Evolutionary conservation across 2,888 invertebrate species (phyloP).

Genomic region (Drosophila phalerata): DNA sequence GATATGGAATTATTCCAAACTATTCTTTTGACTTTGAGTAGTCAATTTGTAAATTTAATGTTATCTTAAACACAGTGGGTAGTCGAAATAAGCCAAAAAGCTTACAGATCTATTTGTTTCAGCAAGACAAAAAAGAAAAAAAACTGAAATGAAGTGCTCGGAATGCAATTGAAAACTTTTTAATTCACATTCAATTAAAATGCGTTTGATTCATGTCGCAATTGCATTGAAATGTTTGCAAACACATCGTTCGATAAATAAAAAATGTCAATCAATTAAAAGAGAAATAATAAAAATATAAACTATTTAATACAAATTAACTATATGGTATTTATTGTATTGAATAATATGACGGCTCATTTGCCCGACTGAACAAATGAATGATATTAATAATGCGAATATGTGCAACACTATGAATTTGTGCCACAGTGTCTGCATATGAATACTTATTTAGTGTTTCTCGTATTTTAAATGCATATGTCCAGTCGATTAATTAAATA

Average conservation of each 20-base stretch:
- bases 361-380: slow-evolving; percentile 24
- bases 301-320: slow-evolving; percentile 48
- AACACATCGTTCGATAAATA: slow-evolving; percentile 20
- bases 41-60: no score
- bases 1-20: no score
- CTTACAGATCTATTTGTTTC: background rate
- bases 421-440: slow-evolving; percentile 2
- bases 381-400: slow-evolving; percentile 40
- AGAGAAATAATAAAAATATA: slow-evolving; percentile 13
- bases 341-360: slow-evolving; percentile 41
- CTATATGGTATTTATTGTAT: slow-evolving; percentile 32
- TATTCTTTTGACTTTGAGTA: no score
- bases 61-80: background rate
- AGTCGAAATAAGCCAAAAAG: background rate
- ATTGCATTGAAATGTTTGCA: slow-evolving; percentile 36
- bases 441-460: slow-evolving; percentile 19
- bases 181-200: slow-evolving; percentile 31
- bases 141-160: slow-evolving; percentile 7
- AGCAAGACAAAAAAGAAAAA: background rate
- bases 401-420: slow-evolving; percentile 29
- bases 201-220: slow-evolving; percentile 22
- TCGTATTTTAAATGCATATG: slow-evolving; percentile 27
- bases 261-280: slow-evolving; percentile 45
- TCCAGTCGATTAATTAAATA: slow-evolving; percentile 48
- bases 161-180: slow-evolving; percentile 13